phyloP scores from a whole-genome alignment of 1,140 invertebrate species.

The Hyphantria cunea region DNA sequence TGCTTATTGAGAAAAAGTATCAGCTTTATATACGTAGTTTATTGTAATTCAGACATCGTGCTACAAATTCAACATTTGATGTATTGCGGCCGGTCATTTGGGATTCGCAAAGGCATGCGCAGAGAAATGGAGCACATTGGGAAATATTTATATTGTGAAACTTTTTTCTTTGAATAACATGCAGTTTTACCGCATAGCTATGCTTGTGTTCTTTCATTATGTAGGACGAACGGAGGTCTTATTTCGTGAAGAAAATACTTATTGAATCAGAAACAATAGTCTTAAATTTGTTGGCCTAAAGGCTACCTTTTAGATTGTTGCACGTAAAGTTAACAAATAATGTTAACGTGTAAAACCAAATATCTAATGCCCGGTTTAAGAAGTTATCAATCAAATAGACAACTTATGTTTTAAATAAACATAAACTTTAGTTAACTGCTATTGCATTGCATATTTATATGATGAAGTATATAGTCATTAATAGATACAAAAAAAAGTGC shows the following conservation, averaged over 20 bases:
- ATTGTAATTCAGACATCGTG: conserved; percentile 75
- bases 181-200: conserved; percentile 14
- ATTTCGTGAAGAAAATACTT: conserved; percentile 1
- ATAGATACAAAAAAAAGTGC: too few species aligned
- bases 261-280: not conserved
- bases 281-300: not conserved
- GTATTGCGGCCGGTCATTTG: conserved; percentile 66
- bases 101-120: conserved; percentile 63
- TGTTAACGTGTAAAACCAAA: too few species aligned
- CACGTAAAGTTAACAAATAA: not conserved
- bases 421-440: too few species aligned
- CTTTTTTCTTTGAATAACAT: conserved; percentile 38
- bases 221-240: conserved; percentile 2
- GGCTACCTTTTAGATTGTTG: not conserved
- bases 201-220: not conserved
- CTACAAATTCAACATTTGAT: conserved; percentile 65
- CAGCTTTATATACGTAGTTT: conserved; percentile 69
- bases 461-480: too few species aligned
- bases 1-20: conserved; percentile 56
- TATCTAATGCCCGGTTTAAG: too few species aligned
- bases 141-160: conserved; percentile 68
- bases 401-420: too few species aligned
- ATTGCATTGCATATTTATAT: too few species aligned
- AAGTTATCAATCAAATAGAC: too few species aligned
- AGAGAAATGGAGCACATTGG: conserved; percentile 77